Evolutionary conservation across 2,113 vertebrate species (phyloP).

Genomic region (Tetrax tetrax): DNA sequence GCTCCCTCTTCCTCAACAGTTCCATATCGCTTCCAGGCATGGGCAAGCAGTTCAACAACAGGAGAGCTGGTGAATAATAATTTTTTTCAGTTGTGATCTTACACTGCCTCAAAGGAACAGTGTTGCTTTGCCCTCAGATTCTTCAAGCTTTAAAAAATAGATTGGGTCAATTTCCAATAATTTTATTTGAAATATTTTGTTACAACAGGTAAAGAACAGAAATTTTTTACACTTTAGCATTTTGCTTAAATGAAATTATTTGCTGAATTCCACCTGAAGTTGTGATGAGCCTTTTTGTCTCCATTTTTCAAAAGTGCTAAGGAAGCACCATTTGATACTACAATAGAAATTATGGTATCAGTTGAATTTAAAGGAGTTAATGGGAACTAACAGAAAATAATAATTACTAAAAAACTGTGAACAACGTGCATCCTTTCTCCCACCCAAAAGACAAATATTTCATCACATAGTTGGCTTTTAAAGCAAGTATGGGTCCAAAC

Average conservation of each 20-base stretch:
- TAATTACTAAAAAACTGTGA: neutral
- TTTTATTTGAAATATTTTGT: no score
- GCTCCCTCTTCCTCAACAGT: neutral
- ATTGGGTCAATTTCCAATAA: no score
- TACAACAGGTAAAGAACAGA: no score
- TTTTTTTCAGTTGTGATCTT: no score
- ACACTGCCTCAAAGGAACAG: no score
- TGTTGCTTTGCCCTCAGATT: no score
- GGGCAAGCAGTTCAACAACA: neutral
- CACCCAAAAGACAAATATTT: neutral
- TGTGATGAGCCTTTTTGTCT: no score
- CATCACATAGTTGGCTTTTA: neutral
- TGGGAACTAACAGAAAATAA: neutral
- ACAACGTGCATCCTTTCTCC: neutral
- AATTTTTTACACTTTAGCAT: no score
- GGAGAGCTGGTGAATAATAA: neutral
- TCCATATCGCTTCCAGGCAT: neutral
- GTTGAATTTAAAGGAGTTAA: neutral
- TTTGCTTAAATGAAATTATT: no score
- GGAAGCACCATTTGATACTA: neutral
- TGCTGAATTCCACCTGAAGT: no score
- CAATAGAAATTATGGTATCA: neutral
- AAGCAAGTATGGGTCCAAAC: neutral
- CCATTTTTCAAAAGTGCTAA: no score
- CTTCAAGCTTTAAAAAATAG: no score